Conservation (phyloP, 1,140 invertebrate genomes). For the Cotesia glomerata region DNA sequence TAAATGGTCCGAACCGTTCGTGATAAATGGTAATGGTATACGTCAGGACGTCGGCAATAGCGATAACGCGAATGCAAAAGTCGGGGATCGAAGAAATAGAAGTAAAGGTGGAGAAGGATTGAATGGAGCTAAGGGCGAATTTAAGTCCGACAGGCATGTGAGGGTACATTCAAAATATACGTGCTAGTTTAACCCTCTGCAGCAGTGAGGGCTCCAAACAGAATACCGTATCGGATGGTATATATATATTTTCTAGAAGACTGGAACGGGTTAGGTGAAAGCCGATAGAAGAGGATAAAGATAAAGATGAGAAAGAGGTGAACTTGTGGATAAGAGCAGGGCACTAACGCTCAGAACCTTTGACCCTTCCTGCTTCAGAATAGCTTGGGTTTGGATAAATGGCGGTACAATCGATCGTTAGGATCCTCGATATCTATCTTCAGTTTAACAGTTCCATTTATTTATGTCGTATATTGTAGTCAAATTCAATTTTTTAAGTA, state of each 20-base stretch:
- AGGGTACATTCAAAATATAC: slow-evolving; percentile 13
- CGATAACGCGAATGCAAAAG: slow-evolving; percentile 42
- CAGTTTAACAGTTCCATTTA: slow-evolving; percentile 1
- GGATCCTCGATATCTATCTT: slow-evolving; percentile 28
- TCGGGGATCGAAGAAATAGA: too few relatives aligned
- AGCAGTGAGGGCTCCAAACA: not conserved
- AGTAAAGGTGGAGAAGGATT: not conserved
- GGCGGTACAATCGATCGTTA: slow-evolving; percentile 43
- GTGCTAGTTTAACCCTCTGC: not conserved
- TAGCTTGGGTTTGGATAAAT: slow-evolving; percentile 46
- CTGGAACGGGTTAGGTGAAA: not conserved
- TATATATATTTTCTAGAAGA: too few relatives aligned
- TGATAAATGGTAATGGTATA: slow-evolving; percentile 56
- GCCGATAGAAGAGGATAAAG: not conserved
- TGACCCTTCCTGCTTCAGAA: slow-evolving; percentile 27
- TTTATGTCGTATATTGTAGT: not conserved
- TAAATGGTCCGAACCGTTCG: slow-evolving; percentile 43
- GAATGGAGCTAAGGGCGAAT: slow-evolving; percentile 26
- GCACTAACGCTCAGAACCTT: slow-evolving; percentile 28
- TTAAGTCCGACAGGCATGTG: slow-evolving; percentile 11
- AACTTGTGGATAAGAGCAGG: slow-evolving; percentile 24
- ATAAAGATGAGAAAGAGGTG: slow-evolving; percentile 24
- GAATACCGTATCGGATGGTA: slow-evolving; percentile 6
- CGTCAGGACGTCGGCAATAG: slow-evolving; percentile 40
- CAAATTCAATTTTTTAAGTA: not conserved